Evolutionary conservation across 2,888 invertebrate species (phyloP).

Genomic region (Yponomeuta plumbellus): DNA sequence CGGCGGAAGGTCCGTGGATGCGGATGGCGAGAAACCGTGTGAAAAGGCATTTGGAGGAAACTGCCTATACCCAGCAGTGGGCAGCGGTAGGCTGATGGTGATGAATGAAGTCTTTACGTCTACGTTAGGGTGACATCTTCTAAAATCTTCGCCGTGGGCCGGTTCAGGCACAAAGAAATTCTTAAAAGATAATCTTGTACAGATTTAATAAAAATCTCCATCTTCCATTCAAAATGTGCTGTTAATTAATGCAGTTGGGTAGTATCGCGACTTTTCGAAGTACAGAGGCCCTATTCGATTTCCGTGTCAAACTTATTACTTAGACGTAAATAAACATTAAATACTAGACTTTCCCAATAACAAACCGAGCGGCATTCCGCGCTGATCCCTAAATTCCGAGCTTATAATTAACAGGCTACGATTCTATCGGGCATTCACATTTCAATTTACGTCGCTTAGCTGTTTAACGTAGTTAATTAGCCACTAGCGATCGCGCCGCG

Average conservation of each 20-base stretch:
- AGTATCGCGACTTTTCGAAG: too few species aligned
- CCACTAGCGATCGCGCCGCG: neutral
- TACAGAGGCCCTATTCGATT: too few species aligned
- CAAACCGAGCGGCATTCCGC: neutral
- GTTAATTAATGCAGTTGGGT: too few species aligned
- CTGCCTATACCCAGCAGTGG: too few species aligned
- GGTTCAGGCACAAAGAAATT: constrained; percentile 94
- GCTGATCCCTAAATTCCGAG: neutral
- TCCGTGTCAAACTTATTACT: neutral
- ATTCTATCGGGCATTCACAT: neutral
- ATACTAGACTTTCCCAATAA: neutral
- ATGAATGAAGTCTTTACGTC: too few species aligned
- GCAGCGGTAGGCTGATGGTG: too few species aligned
- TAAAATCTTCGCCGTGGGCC: constrained; percentile 93
- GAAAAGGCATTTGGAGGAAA: too few species aligned
- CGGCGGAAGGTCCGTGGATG: too few species aligned
- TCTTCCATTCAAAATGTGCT: too few species aligned
- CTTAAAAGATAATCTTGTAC: too few species aligned
- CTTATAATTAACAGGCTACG: neutral
- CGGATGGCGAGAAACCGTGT: too few species aligned
- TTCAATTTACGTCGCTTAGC: neutral
- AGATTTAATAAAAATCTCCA: too few species aligned
- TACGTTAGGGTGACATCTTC: constrained; percentile 79
- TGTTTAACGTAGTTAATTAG: neutral
- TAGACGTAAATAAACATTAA: neutral